Evolutionary conservation across 1,140 invertebrate species (phyloP), one percentile per base, ranked within the genome.

Genomic region (Drosophila tristis): DNA sequence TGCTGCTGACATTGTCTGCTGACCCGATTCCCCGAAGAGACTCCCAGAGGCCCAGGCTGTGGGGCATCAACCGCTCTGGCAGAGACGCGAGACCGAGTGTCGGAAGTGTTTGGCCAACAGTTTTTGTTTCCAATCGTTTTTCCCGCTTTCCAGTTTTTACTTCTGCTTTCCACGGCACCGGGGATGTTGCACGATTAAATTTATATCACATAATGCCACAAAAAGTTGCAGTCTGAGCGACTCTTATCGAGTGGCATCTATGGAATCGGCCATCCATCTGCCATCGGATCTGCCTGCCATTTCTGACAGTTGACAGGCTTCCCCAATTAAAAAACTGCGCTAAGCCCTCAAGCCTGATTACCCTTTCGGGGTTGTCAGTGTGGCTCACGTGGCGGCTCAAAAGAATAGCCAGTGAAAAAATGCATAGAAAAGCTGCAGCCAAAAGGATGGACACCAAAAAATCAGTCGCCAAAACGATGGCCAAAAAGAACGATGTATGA

Each of bases 1-100:
- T 55, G 71, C 63, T 67, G 75, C 80, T 77, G 76, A 82, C 78
- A 78, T 66, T 67, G 85, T 89, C 84, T 82, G 84, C 85, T 89
- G 84, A 89, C 84, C 84, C 62, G 72, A 73, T 89, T 89, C 79
- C 84, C 84, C 49, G 62, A 56, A 74, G 79, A 81, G 35, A 39
- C 74, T 68, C 61, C 65, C 59, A 68, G 60, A 16, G 15, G 20
- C 47, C 25, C 59, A 53, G 72, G 11, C 35, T 39, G 35, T 78
- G 72, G 59, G 66, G 61, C 49, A 71, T 50, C 61, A 68, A 77
- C 59, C 49, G 48, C 55, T 48, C 29, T 42, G 15, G 31, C 16
- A 9, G 56, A 23, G 29, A 31, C 35, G 35, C 11, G 9, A 39
- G 11, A 13, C 11, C 4, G 35, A 13, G 11, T 39, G 35, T 39